Evolutionary conservation across 92 coral and sea anemone genomes (phyloP), one percentile per base, ranked within the genome.

Genomic region (Pocillopora meandrina): DNA sequence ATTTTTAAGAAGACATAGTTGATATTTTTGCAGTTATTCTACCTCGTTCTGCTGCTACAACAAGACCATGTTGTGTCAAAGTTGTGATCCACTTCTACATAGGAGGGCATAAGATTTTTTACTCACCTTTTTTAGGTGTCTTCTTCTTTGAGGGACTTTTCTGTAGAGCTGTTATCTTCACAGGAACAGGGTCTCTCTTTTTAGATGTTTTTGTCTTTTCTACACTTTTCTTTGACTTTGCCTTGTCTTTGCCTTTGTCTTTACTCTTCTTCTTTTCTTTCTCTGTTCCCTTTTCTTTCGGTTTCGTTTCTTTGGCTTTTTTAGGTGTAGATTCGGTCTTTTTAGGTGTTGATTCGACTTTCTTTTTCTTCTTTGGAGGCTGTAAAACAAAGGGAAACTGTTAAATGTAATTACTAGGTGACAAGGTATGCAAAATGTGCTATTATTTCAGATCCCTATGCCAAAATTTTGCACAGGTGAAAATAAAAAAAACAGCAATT

Each of bases 141-240:
- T 89, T 91, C 89, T 89, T 96, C 71, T 78, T 84, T 60, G 92
- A 64, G 3, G 93, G 89, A 7, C 76, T 76, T 71, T 93, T 94
- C 71, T 94, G 94, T 67, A 93, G 87, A 9, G 98, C 93, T 9
- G 99, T 92, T 70, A 96, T 96, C 84, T 96, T 96, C 17, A 96
- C 98, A 21, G 98, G 80, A 2, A 94, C 98, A 12, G 98, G 98
- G 9, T 86, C 90, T 65, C 89, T 92, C 82, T 93, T 93, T 59
- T 92, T 92, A 5, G 91, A 71, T 17, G 89, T 4, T 79, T 93
- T 92, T 84, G 89, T 87, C 72, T 88, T 72, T 11, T 90, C 85
- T 9, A 80, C 92, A n/a, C 95, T 64, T 42, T 88, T 90, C 82
- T 91, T 91, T 42, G 76, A 64, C 65, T 89, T 89, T 56, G 93